Evolutionary conservation across 2,113 vertebrate species (phyloP).

Genomic region (Gracilinanus agilis): DNA sequence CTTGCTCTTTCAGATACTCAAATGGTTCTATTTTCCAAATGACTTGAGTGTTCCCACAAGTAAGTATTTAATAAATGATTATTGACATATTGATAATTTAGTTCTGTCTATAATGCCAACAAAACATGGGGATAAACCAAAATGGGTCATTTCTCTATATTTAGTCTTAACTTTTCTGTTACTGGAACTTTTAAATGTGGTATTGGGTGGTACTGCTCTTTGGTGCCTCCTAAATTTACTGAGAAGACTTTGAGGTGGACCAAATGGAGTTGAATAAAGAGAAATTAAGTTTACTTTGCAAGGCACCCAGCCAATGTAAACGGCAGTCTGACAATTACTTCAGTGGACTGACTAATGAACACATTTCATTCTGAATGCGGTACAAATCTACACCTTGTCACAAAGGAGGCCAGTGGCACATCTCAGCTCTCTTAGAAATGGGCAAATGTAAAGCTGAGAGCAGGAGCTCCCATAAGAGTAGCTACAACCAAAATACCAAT

Average conservation of each 20-base stretch:
- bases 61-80: not conserved
- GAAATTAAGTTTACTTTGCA: constrained; percentile 55
- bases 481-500: not conserved
- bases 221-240: constrained; percentile 40
- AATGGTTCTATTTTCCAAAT: not conserved
- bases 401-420: not conserved
- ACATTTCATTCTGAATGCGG: not conserved
- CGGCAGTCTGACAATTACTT: not conserved
- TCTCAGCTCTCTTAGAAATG: not conserved
- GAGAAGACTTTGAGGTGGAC: not conserved
- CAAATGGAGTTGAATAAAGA: constrained; percentile 30
- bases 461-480: not conserved
- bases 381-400: constrained; percentile 2
- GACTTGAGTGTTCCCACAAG: not conserved
- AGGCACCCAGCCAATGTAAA: not conserved
- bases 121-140: constrained; percentile 1
- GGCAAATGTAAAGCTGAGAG: not conserved
- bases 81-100: not conserved
- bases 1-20: not conserved
- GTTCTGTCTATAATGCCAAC: not conserved
- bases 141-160: not conserved
- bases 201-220: constrained; percentile 9
- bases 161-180: not conserved
- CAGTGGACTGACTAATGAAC: not conserved
- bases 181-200: not conserved